phyloP scores from a whole-genome alignment of 1,140 invertebrate species.

The Heliconius hewitsoni region DNA sequence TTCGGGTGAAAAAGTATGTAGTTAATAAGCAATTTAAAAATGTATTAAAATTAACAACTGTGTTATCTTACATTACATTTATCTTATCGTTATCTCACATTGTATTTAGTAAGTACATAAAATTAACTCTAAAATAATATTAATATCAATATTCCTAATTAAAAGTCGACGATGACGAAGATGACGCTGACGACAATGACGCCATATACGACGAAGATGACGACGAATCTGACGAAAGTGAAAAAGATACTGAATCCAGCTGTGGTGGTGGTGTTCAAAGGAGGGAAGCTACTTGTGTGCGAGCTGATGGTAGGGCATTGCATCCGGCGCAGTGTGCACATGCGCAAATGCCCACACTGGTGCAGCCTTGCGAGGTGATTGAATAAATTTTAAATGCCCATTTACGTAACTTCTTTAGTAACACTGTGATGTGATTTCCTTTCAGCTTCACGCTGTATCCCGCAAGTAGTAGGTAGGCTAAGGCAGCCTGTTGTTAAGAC shows the following conservation, averaged over 20 bases:
- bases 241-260: constrained; percentile 49
- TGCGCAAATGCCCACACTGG: constrained; percentile 64
- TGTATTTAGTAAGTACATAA: too few relatives aligned
- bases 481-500: neutral
- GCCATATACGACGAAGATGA: constrained; percentile 62
- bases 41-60: too few relatives aligned
- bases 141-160: neutral
- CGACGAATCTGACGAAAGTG: constrained; percentile 50
- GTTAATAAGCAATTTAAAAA: too few relatives aligned
- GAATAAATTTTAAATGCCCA: neutral
- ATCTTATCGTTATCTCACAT: too few relatives aligned
- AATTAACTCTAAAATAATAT: neutral
- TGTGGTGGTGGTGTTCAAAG: constrained; percentile 77
- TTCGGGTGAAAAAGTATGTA: too few relatives aligned
- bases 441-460: neutral
- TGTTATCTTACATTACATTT: too few relatives aligned
- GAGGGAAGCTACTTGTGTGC: constrained; percentile 67
- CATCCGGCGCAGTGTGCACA: constrained; percentile 68
- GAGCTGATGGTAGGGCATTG: constrained; percentile 62
- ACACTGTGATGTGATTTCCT: neutral
- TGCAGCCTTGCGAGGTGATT: constrained; percentile 76
- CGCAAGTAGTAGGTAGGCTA: neutral
- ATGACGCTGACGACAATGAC: constrained; percentile 65
- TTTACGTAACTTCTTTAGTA: too few relatives aligned
- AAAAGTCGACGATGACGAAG: constrained; percentile 54